Evolutionary conservation across 2,888 invertebrate genomes (phyloP).

Genomic region (Orthonevra nobilis): DNA sequence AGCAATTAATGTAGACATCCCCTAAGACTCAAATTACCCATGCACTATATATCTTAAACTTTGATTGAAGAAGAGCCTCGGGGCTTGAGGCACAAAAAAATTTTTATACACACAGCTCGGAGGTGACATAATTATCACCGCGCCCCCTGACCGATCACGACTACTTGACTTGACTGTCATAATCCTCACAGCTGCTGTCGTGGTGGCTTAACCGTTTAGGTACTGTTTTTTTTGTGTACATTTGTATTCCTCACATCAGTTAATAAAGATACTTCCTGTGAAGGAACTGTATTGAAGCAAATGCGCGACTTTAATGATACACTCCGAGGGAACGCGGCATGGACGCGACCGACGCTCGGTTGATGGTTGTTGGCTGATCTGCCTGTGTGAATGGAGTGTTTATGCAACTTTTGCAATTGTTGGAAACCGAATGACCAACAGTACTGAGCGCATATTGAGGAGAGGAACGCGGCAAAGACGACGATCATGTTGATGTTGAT

Average conservation of each 20-base stretch:
- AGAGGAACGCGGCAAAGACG: slow-evolving; percentile 6
- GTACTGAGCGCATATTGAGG: slow-evolving; percentile 14
- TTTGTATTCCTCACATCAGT: slow-evolving; percentile 22
- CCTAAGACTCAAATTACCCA: slow-evolving; percentile 43
- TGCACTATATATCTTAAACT: slow-evolving; percentile 47
- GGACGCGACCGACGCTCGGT: not conserved
- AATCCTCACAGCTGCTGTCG: slow-evolving; percentile 54
- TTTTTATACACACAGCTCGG: slow-evolving; percentile 25
- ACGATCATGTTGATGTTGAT: slow-evolving; percentile 56
- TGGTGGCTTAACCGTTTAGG: slow-evolving; percentile 52
- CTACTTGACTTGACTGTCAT: slow-evolving; percentile 55
- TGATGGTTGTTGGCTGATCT: slow-evolving; percentile 5
- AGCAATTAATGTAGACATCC: slow-evolving; percentile 60
- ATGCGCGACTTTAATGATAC: slow-evolving; percentile 46
- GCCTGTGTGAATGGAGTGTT: slow-evolving; percentile 45
- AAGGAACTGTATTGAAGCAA: slow-evolving; percentile 37
- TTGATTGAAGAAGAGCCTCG: slow-evolving; percentile 48
- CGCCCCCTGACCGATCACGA: slow-evolving; percentile 44
- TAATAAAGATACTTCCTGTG: slow-evolving; percentile 64
- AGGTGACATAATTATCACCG: slow-evolving; percentile 68
- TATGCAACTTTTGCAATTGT: slow-evolving; percentile 41
- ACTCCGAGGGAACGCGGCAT: slow-evolving; percentile 37
- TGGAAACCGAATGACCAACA: slow-evolving; percentile 34
- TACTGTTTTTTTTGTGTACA: not conserved
- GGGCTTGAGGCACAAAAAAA: slow-evolving; percentile 23